These are phyloP conservation scores for Bovichtus diacanthus DNA, from an alignment of 2,797 vertebrate genomes.

Conservation along the genomic window DNA sequence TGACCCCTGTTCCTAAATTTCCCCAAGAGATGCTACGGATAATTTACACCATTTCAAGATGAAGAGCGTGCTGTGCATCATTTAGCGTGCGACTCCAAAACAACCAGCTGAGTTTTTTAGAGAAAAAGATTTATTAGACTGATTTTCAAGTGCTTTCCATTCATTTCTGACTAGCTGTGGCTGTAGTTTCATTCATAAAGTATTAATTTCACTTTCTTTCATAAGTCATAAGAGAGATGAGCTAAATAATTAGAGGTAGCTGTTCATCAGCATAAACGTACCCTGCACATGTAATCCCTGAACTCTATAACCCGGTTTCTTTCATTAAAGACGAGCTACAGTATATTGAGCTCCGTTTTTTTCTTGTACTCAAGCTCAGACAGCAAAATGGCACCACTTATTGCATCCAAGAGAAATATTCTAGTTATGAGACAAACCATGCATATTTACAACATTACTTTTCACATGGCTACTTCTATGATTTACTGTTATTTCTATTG, in stretches of 20 bases:
- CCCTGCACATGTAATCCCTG: not conserved
- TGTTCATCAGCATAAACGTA: not conserved
- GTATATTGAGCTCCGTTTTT: not conserved
- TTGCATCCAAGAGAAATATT: not conserved
- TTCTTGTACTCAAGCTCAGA: not conserved
- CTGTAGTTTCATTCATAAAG: conserved; percentile 11
- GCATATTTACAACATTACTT: not conserved
- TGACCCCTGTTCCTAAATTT: conserved; percentile 49
- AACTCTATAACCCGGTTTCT: conserved; percentile 5
- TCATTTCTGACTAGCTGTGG: conserved; percentile 1
- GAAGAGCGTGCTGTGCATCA: conserved; percentile 47
- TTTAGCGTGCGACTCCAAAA: conserved; percentile 46
- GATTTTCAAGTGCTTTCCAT: conserved; percentile 16
- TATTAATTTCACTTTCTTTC: conserved; percentile 4
- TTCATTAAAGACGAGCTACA: conserved; percentile 10
- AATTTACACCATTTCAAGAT: conserved; percentile 57
- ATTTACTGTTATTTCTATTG: conserved; percentile 21
- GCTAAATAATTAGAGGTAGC: not conserved
- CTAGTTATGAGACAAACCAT: conserved; percentile 13
- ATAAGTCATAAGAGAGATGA: conserved; percentile 19
- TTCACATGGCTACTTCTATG: not conserved
- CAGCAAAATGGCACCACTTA: not conserved
- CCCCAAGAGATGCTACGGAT: conserved; percentile 42
- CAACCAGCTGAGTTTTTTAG: conserved; percentile 36
- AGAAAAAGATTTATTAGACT: not conserved